These are phyloP conservation scores for Coenobita brevimanus DNA, from an alignment of 1,140 invertebrate species.

Conservation along the genomic window DNA sequence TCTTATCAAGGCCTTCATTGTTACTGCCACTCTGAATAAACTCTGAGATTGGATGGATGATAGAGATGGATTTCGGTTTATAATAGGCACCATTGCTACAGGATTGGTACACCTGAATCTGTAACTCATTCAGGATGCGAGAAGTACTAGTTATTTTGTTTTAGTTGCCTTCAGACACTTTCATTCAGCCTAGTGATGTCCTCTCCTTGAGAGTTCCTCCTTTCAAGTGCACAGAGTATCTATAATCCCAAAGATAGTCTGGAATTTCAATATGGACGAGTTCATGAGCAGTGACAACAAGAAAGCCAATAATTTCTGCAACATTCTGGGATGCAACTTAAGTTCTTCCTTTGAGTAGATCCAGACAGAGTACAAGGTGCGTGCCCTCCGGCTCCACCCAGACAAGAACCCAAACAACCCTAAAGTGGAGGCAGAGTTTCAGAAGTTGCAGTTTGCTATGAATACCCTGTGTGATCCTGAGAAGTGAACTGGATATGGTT, in stretches of 20 bases:
- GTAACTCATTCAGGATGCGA: too few relatives aligned
- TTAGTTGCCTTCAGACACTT: too few relatives aligned
- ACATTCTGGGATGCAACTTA: conserved; percentile 31
- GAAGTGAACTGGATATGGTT: conserved; percentile 89
- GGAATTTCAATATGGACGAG: conserved; percentile 26
- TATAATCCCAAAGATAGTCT: not conserved
- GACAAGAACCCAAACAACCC: conserved; percentile 93
- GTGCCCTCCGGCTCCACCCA: conserved; percentile 92
- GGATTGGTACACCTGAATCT: too few relatives aligned
- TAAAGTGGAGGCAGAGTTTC: conserved; percentile 87
- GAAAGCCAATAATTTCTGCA: conserved; percentile 36
- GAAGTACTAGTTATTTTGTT: too few relatives aligned
- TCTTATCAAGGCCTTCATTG: too few relatives aligned
- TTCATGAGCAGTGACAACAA: conserved; percentile 26
- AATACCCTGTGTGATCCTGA: conserved; percentile 90
- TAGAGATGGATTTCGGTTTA: too few relatives aligned
- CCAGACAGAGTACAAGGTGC: conserved; percentile 88
- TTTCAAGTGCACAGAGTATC: not conserved
- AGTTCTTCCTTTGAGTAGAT: conserved; percentile 85
- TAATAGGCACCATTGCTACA: too few relatives aligned
- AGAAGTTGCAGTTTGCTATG: conserved; percentile 91
- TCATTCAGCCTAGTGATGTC: too few relatives aligned
- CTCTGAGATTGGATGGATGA: too few relatives aligned
- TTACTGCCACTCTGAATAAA: too few relatives aligned
- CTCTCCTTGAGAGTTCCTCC: too few relatives aligned